Base-by-base conservation (phyloP, 2,888 invertebrate genomes). In the Orgyia antiqua region DNA sequence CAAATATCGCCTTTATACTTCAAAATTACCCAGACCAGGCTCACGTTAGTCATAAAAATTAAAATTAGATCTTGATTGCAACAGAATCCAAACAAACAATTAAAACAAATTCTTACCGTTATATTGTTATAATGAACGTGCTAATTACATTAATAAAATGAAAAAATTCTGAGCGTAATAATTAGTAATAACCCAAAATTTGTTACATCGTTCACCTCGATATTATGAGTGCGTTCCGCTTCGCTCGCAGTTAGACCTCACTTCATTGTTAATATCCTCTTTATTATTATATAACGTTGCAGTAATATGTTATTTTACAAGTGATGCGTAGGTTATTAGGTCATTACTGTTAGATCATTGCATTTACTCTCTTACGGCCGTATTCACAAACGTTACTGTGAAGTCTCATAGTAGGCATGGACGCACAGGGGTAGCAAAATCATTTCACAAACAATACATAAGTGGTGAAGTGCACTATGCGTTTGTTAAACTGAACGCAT, bases 321-420 rank as follows among this genome's bases (percentile, higher is more conserved):
- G 47, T 30, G 29, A 32, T 19, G 47, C 45, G 40, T 50, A 31
- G 49, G 51, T 55, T 55, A 57, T 31, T 39, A 38, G 51, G 53
- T 51, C 45, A 52, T 42, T 42, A n/a, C 15, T 45, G 45, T 42
- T 45, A 45, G 48, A 44, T 51, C 44, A 46, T 24, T 37, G 37
- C 31, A 4, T 4, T 21, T 21, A 21, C 2, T n/a, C 21, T 10
- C 9, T n/a, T 10, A 21, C 10, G 8, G 10, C n/a, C 10, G 21
- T 21, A 27, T 20, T 28, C 15, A n/a, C n/a, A n/a, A n/a, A n/a
- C n/a, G n/a, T n/a, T n/a, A n/a, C n/a, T n/a, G n/a, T n/a, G n/a
- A n/a, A n/a, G n/a, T n/a, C n/a, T n/a, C n/a, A n/a, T n/a, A n/a
- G n/a, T n/a, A n/a, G n/a, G n/a, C n/a, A n/a, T n/a, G n/a, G n/a